phyloP scores from a whole-genome alignment of 2,113 vertebrate genomes.

The Triplophysa dalaica region DNA sequence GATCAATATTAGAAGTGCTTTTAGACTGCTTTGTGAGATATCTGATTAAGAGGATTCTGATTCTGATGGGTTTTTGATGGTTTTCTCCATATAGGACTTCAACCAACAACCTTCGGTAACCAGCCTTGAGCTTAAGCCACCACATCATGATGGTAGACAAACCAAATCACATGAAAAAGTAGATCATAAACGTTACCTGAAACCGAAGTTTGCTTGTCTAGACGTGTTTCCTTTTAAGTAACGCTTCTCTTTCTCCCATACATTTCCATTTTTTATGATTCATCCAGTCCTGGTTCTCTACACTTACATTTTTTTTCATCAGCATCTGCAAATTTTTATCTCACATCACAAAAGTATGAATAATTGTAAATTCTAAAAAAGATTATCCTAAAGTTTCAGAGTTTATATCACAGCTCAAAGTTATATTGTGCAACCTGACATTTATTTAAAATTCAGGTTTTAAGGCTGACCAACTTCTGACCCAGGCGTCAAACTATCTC shows the following conservation, averaged over 20 bases:
- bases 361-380: neutral
- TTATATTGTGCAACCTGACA: constrained; percentile 11
- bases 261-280: too few relatives aligned
- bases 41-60: neutral
- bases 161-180: neutral
- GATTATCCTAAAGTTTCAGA: neutral
- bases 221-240: too few relatives aligned
- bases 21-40: neutral
- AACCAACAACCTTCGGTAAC: neutral
- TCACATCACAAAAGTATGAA: too few relatives aligned
- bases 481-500: constrained; percentile 18
- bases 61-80: neutral
- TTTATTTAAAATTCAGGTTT: constrained; percentile 15
- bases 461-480: constrained; percentile 24
- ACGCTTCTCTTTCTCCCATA: too few relatives aligned
- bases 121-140: neutral
- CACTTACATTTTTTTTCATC: too few relatives aligned
- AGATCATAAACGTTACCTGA: neutral
- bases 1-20: neutral
- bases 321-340: too few relatives aligned
- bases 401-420: neutral
- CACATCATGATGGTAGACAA: too few relatives aligned
- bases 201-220: neutral
- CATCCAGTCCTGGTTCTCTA: too few relatives aligned
- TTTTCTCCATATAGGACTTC: neutral